phyloP scores from a whole-genome alignment of 2,888 invertebrate genomes.

The Hydrotaea cyrtoneurina region DNA sequence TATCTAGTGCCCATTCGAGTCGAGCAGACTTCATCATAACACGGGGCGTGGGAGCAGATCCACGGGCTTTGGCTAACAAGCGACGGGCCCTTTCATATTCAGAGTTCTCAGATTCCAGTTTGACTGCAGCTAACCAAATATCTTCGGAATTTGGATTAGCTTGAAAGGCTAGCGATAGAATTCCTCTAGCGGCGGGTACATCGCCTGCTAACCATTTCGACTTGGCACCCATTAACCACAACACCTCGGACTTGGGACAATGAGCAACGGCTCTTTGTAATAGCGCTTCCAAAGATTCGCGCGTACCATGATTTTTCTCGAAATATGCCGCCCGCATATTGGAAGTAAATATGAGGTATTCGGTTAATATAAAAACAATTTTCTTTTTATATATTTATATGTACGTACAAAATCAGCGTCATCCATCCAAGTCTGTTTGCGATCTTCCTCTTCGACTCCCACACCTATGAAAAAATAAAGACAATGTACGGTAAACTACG shows the following conservation, averaged over 20 bases:
- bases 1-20: constrained; percentile 97
- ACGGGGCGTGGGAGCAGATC: constrained; percentile 96
- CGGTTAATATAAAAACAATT: no score
- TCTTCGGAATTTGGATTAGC: constrained; percentile 99
- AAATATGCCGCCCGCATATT: constrained; percentile 98
- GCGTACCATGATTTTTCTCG: constrained; percentile 96
- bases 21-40: constrained; percentile 99
- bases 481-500: constrained; percentile 95
- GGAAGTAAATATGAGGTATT: constrained; percentile 58
- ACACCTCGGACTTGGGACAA: constrained; percentile 97
- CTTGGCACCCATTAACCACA: constrained; percentile 99
- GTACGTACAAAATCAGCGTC: constrained; percentile 94
- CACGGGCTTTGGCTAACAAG: constrained; percentile 94
- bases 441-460: constrained; percentile 98
- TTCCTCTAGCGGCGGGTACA: constrained; percentile 97
- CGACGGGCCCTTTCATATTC: constrained; percentile 97
- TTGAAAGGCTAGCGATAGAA: constrained; percentile 96
- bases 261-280: constrained; percentile 97
- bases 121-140: constrained; percentile 99
- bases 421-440: constrained; percentile 99
- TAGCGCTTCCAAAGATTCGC: constrained; percentile 94
- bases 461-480: constrained; percentile 95
- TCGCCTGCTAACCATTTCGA: constrained; percentile 99
- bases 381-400: constrained; percentile 1
- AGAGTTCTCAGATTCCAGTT: constrained; percentile 98